A percentile compares a stretch with the other conserved stretches of the same genome.
These are phyloP conservation scores for Dolichopus griseipennis DNA, from an alignment of 2,888 invertebrate species.

Conservation along the genomic window DNA sequence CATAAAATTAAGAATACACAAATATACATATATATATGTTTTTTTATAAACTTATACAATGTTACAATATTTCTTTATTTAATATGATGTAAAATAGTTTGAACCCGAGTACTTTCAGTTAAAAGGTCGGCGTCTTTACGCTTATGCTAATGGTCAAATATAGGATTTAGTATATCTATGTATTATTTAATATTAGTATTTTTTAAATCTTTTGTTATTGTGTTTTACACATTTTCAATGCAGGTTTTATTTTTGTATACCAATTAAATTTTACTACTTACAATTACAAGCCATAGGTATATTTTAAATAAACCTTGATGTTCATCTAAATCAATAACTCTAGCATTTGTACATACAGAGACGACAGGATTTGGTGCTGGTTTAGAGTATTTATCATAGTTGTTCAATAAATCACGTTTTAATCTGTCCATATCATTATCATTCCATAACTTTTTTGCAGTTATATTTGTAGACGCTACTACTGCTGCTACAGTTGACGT, in stretches of 20 bases:
- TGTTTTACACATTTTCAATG: no score
- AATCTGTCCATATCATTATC: conserved; percentile 49
- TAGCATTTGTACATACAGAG: conserved; percentile 48
- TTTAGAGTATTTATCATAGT: conserved; percentile 39
- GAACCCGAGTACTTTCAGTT: no score
- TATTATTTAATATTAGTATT: no score
- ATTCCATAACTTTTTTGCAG: conserved; percentile 40
- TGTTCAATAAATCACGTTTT: conserved; percentile 49
- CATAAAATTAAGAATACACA: no score
- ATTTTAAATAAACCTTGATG: conserved; percentile 51
- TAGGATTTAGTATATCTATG: no score
- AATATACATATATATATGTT: no score
- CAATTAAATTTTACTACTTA: conserved; percentile 33
- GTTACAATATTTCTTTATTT: no score
- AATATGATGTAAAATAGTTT: no score
- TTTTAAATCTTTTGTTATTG: no score
- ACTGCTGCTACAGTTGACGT: no score
- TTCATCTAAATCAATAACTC: conserved; percentile 60
- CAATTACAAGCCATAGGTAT: conserved; percentile 54
- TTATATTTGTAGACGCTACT: not conserved
- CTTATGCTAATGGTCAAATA: no score
- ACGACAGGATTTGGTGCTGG: conserved; percentile 32
- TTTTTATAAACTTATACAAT: conserved; percentile 8
- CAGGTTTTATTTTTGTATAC: not conserved
- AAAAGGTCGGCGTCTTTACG: no score